A percentile compares a stretch with the other conserved stretches of the same genome.
phyloP scores from a whole-genome alignment of 2,113 vertebrate genomes.

The Lophochroa leadbeateri region DNA sequence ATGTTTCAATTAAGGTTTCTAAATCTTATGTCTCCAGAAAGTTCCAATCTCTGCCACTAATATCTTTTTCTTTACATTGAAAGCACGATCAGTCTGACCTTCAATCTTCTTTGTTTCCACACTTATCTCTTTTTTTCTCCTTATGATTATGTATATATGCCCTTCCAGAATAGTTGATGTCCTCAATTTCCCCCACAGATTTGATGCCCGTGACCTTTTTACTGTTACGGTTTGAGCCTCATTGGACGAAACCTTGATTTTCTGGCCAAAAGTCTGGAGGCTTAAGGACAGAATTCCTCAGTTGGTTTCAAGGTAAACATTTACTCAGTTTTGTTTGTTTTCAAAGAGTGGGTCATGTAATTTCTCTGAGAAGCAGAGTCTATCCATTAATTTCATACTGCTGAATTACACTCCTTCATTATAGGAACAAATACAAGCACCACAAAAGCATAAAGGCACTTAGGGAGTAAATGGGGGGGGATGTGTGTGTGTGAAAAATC shows the following conservation, averaged over 20 bases:
- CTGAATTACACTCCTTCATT: not conserved
- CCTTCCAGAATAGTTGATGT: not conserved
- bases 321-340: not conserved
- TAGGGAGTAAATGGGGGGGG: not conserved
- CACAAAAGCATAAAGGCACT: not conserved
- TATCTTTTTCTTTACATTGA: not conserved
- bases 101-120: conserved; percentile 22
- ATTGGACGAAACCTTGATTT: not conserved
- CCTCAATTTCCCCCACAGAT: not conserved
- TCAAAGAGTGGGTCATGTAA: not conserved
- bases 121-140: not conserved
- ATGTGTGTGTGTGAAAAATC: no score
- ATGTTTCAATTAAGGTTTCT: conserved; percentile 42
- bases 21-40: conserved; percentile 19
- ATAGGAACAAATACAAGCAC: not conserved
- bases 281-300: not conserved
- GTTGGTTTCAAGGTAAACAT: not conserved
- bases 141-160: not conserved
- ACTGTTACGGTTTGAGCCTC: not conserved
- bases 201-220: not conserved
- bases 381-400: not conserved
- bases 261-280: not conserved
- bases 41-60: conserved; percentile 6
- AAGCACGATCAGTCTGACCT: conserved; percentile 23
- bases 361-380: not conserved